A percentile compares a stretch with the other conserved stretches of the same genome.
These are phyloP conservation scores for Drosophila cracens DNA, from an alignment of 2,888 invertebrate genomes.

Conservation along the genomic window DNA sequence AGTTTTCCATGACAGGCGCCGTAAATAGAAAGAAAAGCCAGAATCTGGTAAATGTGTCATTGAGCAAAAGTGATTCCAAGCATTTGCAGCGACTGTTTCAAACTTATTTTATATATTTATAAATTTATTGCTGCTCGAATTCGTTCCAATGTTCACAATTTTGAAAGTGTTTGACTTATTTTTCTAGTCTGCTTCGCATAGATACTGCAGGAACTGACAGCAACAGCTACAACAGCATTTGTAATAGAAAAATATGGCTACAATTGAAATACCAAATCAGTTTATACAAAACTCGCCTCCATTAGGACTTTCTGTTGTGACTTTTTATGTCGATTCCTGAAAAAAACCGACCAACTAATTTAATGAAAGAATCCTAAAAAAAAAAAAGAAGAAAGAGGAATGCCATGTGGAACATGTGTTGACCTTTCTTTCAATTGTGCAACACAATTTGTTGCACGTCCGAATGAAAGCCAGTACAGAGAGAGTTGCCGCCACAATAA, in stretches of 20 bases:
- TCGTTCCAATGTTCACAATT: neutral
- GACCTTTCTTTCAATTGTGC: conserved; percentile 34
- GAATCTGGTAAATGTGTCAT: neutral
- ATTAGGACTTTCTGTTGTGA: conserved; percentile 50
- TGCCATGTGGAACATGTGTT: conserved; percentile 17
- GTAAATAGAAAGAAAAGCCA: neutral
- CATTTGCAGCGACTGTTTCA: neutral
- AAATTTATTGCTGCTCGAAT: neutral
- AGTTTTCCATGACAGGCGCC: conserved; percentile 18
- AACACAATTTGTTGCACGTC: conserved; percentile 59
- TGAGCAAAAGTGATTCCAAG: neutral
- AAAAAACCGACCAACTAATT: conserved; percentile 7
- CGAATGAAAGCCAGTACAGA: conserved; percentile 52
- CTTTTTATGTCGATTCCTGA: conserved; percentile 24
- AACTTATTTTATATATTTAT: neutral
- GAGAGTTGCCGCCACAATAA: conserved; percentile 58
- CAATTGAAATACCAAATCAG: conserved; percentile 8
- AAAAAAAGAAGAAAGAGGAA: conserved; percentile 1
- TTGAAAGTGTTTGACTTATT: neutral
- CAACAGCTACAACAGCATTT: neutral
- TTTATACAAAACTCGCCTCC: neutral
- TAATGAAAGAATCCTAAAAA: conserved; percentile 1
- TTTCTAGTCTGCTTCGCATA: neutral
- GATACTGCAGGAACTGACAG: neutral
- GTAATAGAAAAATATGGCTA: neutral